Evolutionary conservation across 2,113 vertebrate genomes (phyloP).

Genomic region (Ophiodon elongatus): DNA sequence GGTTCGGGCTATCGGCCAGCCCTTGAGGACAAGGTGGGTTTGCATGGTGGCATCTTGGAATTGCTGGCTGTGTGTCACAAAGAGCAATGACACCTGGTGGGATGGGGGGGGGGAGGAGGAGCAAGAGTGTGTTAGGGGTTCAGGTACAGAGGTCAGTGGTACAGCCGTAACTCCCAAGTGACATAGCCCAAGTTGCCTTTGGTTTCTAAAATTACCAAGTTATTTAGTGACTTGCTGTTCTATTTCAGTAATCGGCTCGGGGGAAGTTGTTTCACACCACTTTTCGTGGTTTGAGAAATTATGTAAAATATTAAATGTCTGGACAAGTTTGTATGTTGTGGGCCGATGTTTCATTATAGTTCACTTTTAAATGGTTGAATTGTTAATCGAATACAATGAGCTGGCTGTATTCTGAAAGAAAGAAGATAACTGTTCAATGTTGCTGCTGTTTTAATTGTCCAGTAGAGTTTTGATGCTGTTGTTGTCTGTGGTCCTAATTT

Average conservation of each 20-base stretch:
- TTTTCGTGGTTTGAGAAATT: slow-evolving; percentile 1
- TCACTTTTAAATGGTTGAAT: slow-evolving; percentile 10
- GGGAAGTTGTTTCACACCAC: not conserved
- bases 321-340: not conserved
- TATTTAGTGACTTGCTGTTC: slow-evolving; percentile 27
- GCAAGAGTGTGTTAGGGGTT: not conserved
- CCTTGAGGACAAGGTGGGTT: slow-evolving; percentile 81
- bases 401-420: not conserved
- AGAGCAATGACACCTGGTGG: slow-evolving; percentile 38
- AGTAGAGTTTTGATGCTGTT: slow-evolving; percentile 7
- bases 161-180: slow-evolving; percentile 48
- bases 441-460: slow-evolving; percentile 15
- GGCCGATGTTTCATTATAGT: not conserved
- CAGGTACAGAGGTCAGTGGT: slow-evolving; percentile 57
- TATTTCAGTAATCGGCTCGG: slow-evolving; percentile 3
- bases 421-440: slow-evolving; percentile 6
- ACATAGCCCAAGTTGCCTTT: slow-evolving; percentile 56
- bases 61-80: slow-evolving; percentile 23
- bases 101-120: not conserved
- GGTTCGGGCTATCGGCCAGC: slow-evolving; percentile 75
- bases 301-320: not conserved
- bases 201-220: slow-evolving; percentile 55
- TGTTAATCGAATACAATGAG: slow-evolving; percentile 2
- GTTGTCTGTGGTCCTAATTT: slow-evolving; percentile 13
- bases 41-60: slow-evolving; percentile 5